Evolutionary conservation across 2,888 invertebrate genomes (phyloP), one percentile per base, ranked within the genome.

Genomic region (Leucoptera coffeella): DNA sequence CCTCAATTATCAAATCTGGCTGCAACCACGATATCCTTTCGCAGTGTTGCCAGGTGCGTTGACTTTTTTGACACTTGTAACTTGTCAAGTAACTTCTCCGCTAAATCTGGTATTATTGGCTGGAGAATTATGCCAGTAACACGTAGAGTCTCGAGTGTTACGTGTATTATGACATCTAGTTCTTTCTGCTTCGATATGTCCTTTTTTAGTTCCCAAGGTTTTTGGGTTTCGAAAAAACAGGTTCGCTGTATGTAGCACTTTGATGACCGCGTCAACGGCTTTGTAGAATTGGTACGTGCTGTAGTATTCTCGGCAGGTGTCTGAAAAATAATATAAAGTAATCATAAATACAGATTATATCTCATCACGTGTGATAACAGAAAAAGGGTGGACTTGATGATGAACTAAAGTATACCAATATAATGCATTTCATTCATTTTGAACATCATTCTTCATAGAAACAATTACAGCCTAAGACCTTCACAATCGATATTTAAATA

Each of bases 191-290:
- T 50, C 22, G 74, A 61, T 0, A 65, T 54, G 7, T 67, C 48
- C 43, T 87, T 85, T 28, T 73, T 77, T 31, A 96, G 67, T 37
- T 82, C 77, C 97, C 97, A 99, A 0, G 96, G 96, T 49, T 85
- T 82, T 38, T 81, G 75, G 3, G 80, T 65, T 44, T 95, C 87
- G 42, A n/a, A 97, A 83, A 73, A 94, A 89, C 32, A 78, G 64
- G 65, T 99, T 97, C 11, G 88, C 82, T 14, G 77, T 60, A 43
- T 86, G 85, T 8, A 95, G 58, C 1, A 80, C 75, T 8, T 74
- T 62, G 54, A 94, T 81, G 1, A 88, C 77, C 1, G 75, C 65
- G 47, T 94, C 90, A 0, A 87, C 80, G 0, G 78, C 90, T 55
- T 82, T 81, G 65, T 93, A 86, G 58, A 92, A 85, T 40, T 88